A percentile compares a stretch with the other conserved stretches of the same genome.
Conservation (phyloP, 2,797 vertebrate species). For the Tarsius wallacei region DNA sequence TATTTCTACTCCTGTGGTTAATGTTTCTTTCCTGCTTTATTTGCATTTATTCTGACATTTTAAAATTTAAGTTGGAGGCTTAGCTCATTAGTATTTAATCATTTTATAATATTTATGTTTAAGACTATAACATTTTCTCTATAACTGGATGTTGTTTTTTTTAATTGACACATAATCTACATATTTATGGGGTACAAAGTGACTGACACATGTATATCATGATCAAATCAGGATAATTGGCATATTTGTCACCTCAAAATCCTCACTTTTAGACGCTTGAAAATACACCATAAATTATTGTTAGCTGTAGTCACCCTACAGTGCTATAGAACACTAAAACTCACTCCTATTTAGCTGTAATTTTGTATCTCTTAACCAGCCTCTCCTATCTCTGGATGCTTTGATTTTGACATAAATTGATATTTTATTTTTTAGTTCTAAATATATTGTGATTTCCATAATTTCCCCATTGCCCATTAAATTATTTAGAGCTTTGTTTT, state of each 20-base stretch:
- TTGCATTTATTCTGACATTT: constrained; percentile 60
- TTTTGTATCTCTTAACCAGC: background rate
- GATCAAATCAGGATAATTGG: background rate
- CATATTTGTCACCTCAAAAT: background rate
- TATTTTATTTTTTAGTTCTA: constrained; percentile 64
- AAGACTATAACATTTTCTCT: constrained; percentile 22
- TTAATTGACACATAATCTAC: background rate
- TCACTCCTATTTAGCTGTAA: background rate
- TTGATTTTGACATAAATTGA: constrained; percentile 59
- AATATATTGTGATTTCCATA: constrained; percentile 52
- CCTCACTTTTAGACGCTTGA: background rate
- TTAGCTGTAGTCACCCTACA: background rate
- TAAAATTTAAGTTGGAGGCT: constrained; percentile 38
- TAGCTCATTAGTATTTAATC: constrained; percentile 37
- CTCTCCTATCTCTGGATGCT: background rate
- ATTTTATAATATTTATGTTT: constrained; percentile 51
- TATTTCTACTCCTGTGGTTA: constrained; percentile 29
- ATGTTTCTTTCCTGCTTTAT: constrained; percentile 51
- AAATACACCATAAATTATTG: background rate
- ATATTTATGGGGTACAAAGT: background rate
- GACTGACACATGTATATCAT: background rate
- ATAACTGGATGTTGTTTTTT: constrained; percentile 28
- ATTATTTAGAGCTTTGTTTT: constrained; percentile 55
- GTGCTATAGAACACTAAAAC: background rate
- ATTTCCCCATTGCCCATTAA: background rate